Conservation (phyloP, 2,113 vertebrate species). For the Nycticorax nycticorax region DNA sequence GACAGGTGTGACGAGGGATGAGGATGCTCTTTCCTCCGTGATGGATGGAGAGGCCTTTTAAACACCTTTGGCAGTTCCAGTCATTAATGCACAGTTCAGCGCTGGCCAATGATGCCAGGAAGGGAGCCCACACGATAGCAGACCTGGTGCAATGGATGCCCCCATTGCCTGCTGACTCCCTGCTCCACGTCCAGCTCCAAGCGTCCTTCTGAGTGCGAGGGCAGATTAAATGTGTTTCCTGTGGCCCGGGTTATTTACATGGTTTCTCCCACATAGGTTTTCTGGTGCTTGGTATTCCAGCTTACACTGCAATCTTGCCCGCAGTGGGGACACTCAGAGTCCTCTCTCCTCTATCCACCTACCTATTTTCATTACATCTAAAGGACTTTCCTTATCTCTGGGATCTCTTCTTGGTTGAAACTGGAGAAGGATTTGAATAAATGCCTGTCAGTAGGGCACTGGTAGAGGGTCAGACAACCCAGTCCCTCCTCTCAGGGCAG, state of each 20-base stretch:
- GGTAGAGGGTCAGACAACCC: background rate
- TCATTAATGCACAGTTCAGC: background rate
- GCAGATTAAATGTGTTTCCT: background rate
- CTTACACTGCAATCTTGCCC: background rate
- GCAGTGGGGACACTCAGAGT: background rate
- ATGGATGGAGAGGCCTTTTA: background rate
- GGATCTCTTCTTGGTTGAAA: background rate
- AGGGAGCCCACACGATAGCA: background rate
- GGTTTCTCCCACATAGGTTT: background rate
- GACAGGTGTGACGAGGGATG: background rate
- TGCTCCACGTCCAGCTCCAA: background rate
- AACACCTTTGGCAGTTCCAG: background rate
- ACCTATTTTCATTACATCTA: background rate
- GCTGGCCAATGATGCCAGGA: background rate
- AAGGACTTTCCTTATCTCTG: background rate
- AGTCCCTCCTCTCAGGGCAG: background rate
- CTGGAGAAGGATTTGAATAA: background rate
- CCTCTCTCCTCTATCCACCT: background rate
- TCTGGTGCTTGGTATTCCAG: background rate
- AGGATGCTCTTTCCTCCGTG: background rate
- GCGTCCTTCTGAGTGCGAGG: background rate
- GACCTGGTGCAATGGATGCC: background rate
- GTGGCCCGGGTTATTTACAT: background rate
- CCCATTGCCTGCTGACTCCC: background rate
- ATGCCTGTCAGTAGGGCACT: background rate